Evolutionary conservation across 1,140 invertebrate species (phyloP), one percentile per base, ranked within the genome.

Genomic region (Drosophila novamexicana): DNA sequence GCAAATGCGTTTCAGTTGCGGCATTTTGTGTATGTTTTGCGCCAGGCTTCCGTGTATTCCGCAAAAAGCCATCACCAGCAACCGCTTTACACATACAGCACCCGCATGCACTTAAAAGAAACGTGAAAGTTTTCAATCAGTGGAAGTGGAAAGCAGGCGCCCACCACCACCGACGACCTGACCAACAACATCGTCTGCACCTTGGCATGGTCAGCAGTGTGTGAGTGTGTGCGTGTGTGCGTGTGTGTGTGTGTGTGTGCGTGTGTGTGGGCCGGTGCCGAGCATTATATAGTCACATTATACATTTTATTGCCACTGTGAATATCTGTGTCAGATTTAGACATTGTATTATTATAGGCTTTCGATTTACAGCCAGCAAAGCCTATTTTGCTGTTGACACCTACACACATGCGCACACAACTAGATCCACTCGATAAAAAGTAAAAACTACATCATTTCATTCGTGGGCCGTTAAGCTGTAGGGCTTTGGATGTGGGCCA

Each of bases 31-130:
- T 14, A n/a, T 49, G 45, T 39, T 16, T 16, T 62, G 37, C 49
- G 29, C 22, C 45, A 16, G 57, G 72, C 77, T 86, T 86, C 83
- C 83, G 83, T 77, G 66, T 88, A 64, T 71, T 77, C 68, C 53
- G 50, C 67, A 71, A 71, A 71, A 52, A 64, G 67, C 47, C 54
- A 70, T 59, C 58, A 57, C 12, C 69, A 54, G 37, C 39, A 18
- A 39, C 69, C 49, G 52, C 69, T 49, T 44, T 29, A 52, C 62
- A 70, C 52, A 58, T 44, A 73, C 68, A 66, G 81, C 82, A 88
- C 82, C 83, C 79, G 82, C 83, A 88, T 82, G 83, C 72, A 79
- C 79, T 77, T 71, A 88, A 88, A 88, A 82, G 72, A 88, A 83
- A 88, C 83, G 83, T 79, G 83, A 86, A 86, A 86, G 83, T 86